Base-by-base conservation (phyloP, 2,113 vertebrate genomes). In the Nyctibius bracteatus region DNA sequence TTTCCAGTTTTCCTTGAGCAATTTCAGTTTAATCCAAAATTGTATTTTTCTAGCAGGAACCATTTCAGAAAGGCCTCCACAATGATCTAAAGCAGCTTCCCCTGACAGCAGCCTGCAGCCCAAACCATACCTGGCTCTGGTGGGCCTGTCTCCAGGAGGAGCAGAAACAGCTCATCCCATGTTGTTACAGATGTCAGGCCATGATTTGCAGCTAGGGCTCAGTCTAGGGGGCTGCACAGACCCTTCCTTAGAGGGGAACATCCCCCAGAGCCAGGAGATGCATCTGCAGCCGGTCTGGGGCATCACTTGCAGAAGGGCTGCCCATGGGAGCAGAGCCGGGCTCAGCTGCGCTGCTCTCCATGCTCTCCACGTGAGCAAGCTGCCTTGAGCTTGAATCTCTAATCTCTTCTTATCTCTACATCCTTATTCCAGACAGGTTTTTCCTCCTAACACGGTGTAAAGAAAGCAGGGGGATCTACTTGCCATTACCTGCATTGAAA, bases 371-470 rank as follows among this genome's bases (percentile, higher is more conserved):
- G 49, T 54, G 41, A 88, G 79, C 71, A 67, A 83, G 61, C 46
- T 5, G 28, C 72, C 82, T 88, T 93, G 81, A 89, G 61, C 61
- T 49, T 49, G 72, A 86, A 71, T 91, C 79, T 82, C 87, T 95
- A 80, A 94, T 93, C 88, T 95, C 88, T 33, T 86, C 80, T 96
- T 94, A 94, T 86, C 90, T 91, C 81, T 81, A 58, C 74, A 86
- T 93, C 95, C 94, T 96, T 95, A 94, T 91, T 96, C 86, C 77
- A 94, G 72, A 57, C 80, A 93, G 71, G 77, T 52, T 86, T 93
- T 96, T 84, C 70, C 90, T 93, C 83, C 92, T 65, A 59, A 93
- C 35, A 4, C 55, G 31, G 72, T 86, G 80, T 78, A 68, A 92
- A 93, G 90, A 68, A 91, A 91, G 81, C 81, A 66, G 52, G 61